Evolutionary conservation across 1,140 invertebrate genomes (phyloP).

Genomic region (Psix sp.): DNA sequence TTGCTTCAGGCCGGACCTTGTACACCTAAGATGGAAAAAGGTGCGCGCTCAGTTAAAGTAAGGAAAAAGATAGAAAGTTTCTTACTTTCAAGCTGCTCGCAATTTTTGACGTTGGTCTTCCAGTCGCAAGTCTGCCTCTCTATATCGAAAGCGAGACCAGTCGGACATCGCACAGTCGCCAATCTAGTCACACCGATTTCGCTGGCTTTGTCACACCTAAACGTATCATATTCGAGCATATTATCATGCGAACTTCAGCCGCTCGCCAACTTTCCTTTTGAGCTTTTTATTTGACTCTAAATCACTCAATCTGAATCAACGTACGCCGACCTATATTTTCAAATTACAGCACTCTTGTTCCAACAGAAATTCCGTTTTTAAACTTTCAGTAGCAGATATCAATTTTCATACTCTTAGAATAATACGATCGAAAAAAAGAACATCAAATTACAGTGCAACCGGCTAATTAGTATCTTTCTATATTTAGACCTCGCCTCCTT

Average conservation of each 20-base stretch:
- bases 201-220: constrained; percentile 92
- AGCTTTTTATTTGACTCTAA: no score
- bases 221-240: constrained; percentile 43
- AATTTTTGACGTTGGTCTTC: constrained; percentile 97
- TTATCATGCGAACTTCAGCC: constrained; percentile 19
- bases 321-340: no score
- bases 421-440: no score
- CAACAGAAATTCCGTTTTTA: no score
- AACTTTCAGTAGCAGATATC: no score
- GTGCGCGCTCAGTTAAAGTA: constrained; percentile 65
- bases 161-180: constrained; percentile 91
- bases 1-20: constrained; percentile 93
- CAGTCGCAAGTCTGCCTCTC: constrained; percentile 96
- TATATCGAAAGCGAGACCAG: constrained; percentile 95
- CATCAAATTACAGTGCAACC: no score
- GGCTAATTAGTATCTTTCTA: no score
- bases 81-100: constrained; percentile 95
- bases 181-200: constrained; percentile 90
- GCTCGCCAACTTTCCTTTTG: no score
- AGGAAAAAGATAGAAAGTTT: constrained; percentile 60
- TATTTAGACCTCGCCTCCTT: no score
- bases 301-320: no score
- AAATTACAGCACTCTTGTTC: no score
- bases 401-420: no score
- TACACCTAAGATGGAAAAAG: constrained; percentile 83